Evolutionary conservation across 1,140 invertebrate genomes (phyloP), one percentile per base, ranked within the genome.

Genomic region (Drosophila elegans): DNA sequence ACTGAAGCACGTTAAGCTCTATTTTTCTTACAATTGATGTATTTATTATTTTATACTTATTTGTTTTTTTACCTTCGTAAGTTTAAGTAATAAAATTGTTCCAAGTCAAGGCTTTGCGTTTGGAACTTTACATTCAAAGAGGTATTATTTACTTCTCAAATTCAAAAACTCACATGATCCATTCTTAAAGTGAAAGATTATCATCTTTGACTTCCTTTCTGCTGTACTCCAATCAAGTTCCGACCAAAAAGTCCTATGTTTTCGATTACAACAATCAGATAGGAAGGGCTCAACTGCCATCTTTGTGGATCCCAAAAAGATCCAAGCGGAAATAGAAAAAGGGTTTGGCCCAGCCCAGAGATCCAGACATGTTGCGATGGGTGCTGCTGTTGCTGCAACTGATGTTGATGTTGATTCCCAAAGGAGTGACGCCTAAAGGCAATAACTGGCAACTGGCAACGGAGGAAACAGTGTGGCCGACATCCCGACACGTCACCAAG

Each of bases 271-370:
- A 73, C 73, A 46, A n/a, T n/a, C 42, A 69, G 80, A 82, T 82
- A 82, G 56, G 25, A 51, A 42, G 11, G 44, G 68, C 49, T 46
- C 25, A 21, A 21, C 41, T 13, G 29, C 36, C 63, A 67, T 67
- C 64, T 51, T 29, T 27, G 4, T 45, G 48, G 48, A 67, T 54
- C 49, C 21, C 21, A 9, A 32, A 67, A 42, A 45, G 42, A 36
- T 21, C 13, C 45, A 38, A 86, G 51, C 83, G 83, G 82, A 86
- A 82, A 82, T 88, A 86, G 83, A 88, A 88, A 84, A 86, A 82
- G 83, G 83, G 83, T 55, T 69, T 81, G 83, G 78, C 79, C 44
- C 56, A 36, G 60, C 49, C 38, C 62, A 51, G 49, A 76, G 49
- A 62, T 61, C 57, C 41, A 61, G 59, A 64, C 48, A 56, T 71